Evolutionary conservation across 2,113 vertebrate species (phyloP).

Genomic region (Panthera leo): DNA sequence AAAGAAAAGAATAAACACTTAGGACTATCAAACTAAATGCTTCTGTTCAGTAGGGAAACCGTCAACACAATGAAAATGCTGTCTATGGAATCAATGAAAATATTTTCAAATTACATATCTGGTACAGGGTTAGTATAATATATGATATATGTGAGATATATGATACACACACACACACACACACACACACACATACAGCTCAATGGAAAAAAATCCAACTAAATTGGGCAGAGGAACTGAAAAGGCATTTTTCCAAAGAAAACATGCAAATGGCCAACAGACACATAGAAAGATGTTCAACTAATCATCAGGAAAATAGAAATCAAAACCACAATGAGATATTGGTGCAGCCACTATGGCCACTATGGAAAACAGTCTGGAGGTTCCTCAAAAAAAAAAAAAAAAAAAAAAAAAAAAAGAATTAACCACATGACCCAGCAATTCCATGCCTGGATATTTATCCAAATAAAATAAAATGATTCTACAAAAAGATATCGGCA

Average conservation of each 20-base stretch:
- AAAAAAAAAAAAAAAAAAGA: too few relatives aligned
- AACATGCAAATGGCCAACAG: not conserved
- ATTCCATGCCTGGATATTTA: not conserved
- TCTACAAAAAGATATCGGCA: too few relatives aligned
- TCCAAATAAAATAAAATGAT: not conserved
- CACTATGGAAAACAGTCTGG: not conserved
- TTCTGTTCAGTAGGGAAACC: not conserved
- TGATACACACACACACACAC: too few relatives aligned
- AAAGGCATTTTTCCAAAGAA: not conserved
- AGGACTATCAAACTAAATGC: not conserved
- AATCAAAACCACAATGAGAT: not conserved
- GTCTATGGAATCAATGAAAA: not conserved
- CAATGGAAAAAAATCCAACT: not conserved
- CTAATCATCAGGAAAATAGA: not conserved
- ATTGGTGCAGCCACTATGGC: not conserved
- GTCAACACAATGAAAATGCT: not conserved
- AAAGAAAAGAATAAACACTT: not conserved
- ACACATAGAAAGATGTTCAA: not conserved
- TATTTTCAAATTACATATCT: not conserved
- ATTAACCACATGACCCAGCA: not conserved
- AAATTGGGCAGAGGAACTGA: not conserved
- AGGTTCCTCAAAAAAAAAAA: not conserved
- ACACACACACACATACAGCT: not conserved
- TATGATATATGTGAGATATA: not conserved
- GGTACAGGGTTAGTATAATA: not conserved